Base-by-base conservation (phyloP, 2,888 invertebrate species). In the Parnassius mnemosyne region DNA sequence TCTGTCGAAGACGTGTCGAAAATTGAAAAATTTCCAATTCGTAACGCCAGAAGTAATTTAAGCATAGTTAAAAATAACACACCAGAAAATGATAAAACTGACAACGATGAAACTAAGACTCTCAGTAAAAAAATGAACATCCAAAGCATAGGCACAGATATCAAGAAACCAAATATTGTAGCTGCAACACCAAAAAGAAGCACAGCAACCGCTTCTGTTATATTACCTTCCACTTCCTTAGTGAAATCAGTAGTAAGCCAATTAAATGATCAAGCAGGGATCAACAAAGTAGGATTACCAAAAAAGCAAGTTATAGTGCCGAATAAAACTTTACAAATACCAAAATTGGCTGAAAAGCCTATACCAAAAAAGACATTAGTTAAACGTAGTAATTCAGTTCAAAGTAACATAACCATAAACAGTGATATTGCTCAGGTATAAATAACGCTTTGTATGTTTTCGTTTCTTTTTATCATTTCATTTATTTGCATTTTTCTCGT, bases 291-390 rank as follows among this genome's bases (percentile, higher is more conserved):
- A 62, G 84, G 83, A 52, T 71, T 89, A 61, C 88, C 88, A 74
- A 87, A 84, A 71, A 88, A 88, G 58, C 88, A 87, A 80, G 81
- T 87, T 46, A 92, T 92, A 65, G 65, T 85, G 51, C 90, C 92
- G 74, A 88, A 87, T 75, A 89, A 85, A 73, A 86, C 87, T 1
- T 78, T 92, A 71, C 92, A 92, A 81, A 92, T 92, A 85, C 92
- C 92, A 80, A 92, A 92, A 74, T 68, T 92, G 57, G 72, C 80
- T 46, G 91, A 92, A 68, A 91, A 88, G 71, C 92, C 92, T 1
- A 80, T 92, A 72, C 92, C 92, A 80, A 92, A 90, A 82, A 84
- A 81, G 70, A 83, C 81, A 63, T 71, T 85, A 64, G 78, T 89
- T 46, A 84, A 80, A 76, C 86, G 90, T 74, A 89, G 91, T 73